These are phyloP conservation scores for Colistium nudipinnis DNA, from an alignment of 2,113 vertebrate species.

Conservation along the genomic window DNA sequence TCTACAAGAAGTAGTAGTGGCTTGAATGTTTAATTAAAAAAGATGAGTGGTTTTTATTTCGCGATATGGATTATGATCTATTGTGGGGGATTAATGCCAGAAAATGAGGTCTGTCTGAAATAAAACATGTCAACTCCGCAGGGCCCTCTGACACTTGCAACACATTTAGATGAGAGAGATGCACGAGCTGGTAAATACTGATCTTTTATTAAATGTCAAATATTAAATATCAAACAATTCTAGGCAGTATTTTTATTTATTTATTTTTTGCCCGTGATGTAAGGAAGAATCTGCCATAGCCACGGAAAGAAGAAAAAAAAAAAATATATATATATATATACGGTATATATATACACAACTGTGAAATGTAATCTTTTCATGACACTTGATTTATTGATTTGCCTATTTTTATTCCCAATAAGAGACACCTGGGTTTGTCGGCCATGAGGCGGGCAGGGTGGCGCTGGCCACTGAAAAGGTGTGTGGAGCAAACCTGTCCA, in stretches of 20 bases:
- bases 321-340: too few relatives aligned
- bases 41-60: conserved; percentile 29
- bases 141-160: conserved; percentile 19
- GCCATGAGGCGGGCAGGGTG: not conserved
- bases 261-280: not conserved
- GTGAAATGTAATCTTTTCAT: too few relatives aligned
- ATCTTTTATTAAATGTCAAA: conserved; percentile 12
- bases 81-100: conserved; percentile 25
- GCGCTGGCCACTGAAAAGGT: not conserved
- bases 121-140: conserved; percentile 36
- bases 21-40: conserved; percentile 46
- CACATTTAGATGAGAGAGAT: conserved; percentile 23
- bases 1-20: not conserved
- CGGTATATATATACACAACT: too few relatives aligned
- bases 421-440: not conserved
- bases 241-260: not conserved
- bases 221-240: conserved; percentile 14
- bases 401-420: not conserved
- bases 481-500: not conserved
- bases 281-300: not conserved
- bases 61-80: conserved; percentile 19
- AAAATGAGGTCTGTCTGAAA: conserved; percentile 37
- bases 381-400: not conserved
- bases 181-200: not conserved
- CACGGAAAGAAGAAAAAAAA: not conserved